Conservation (phyloP, 2,113 vertebrate species). For the Dasyprocta punctata region DNA sequence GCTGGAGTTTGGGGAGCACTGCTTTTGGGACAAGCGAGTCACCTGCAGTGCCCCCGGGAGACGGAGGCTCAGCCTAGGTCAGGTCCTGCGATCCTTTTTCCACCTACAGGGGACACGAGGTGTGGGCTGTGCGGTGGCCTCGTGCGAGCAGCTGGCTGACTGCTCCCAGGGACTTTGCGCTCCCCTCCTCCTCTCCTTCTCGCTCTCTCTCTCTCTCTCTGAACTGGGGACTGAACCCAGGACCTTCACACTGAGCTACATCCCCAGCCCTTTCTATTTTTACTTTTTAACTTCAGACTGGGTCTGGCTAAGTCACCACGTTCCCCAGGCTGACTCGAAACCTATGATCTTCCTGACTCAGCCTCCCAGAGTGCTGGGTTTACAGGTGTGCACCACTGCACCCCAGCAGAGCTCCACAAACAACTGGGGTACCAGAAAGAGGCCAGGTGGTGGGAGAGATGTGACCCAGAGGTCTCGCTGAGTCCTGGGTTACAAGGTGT, state of each 20-base stretch:
- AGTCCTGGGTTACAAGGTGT: not conserved
- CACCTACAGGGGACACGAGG: not conserved
- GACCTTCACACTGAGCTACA: not conserved
- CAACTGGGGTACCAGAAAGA: not conserved
- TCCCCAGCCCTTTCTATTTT: not conserved
- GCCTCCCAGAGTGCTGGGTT: not conserved
- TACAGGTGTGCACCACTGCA: not conserved
- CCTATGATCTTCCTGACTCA: not conserved
- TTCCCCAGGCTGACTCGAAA: not conserved
- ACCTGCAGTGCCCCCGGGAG: not conserved
- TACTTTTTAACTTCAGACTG: not conserved
- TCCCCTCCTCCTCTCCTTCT: not conserved
- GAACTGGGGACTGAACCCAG: not conserved
- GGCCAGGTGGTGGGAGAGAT: too few species aligned
- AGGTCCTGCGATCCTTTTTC: not conserved
- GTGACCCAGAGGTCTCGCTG: not conserved
- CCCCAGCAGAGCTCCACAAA: not conserved
- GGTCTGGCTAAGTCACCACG: not conserved
- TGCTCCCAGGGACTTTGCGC: not conserved
- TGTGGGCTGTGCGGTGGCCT: not conserved
- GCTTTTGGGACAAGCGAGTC: not conserved
- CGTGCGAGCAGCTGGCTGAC: not conserved
- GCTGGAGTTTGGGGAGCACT: not conserved
- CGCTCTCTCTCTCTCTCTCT: not conserved
- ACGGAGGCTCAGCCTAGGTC: not conserved